phyloP scores from a whole-genome alignment of 2,888 invertebrate species.

The Adela reaumurella region DNA sequence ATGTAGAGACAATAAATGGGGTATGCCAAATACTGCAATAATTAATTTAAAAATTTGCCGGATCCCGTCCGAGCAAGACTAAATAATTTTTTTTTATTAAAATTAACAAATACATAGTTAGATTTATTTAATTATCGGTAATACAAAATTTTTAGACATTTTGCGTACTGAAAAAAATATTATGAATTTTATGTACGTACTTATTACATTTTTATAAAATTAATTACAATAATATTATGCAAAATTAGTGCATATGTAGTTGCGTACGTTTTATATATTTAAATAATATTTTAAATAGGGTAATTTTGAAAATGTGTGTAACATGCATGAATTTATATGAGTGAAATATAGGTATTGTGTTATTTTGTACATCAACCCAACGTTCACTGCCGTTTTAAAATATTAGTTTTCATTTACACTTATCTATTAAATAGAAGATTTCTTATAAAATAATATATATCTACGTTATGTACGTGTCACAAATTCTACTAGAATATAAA shows the following conservation, averaged over 20 bases:
- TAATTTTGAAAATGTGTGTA: slow-evolving; percentile 19
- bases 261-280: slow-evolving; percentile 31
- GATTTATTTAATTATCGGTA: too few relatives aligned
- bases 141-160: too few relatives aligned
- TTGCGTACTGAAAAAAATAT: slow-evolving; percentile 16
- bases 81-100: too few relatives aligned
- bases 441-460: slow-evolving; percentile 17
- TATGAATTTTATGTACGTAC: slow-evolving; percentile 21
- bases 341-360: slow-evolving; percentile 24
- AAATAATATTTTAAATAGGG: too few relatives aligned
- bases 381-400: too few relatives aligned
- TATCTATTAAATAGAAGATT: slow-evolving; percentile 15
- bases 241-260: slow-evolving; percentile 26
- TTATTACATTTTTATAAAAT: slow-evolving; percentile 16
- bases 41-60: too few relatives aligned
- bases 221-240: slow-evolving; percentile 18
- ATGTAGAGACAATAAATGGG: too few relatives aligned
- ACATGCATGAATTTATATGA: slow-evolving; percentile 23
- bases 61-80: too few relatives aligned
- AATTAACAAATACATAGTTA: too few relatives aligned
- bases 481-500: too few relatives aligned
- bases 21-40: too few relatives aligned
- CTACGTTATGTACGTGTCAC: slow-evolving; percentile 2
- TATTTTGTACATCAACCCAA: slow-evolving; percentile 18
- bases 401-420: slow-evolving; percentile 2